Base-by-base conservation (phyloP, 2,797 vertebrate genomes). In the Melanotaenia trifasciata region DNA sequence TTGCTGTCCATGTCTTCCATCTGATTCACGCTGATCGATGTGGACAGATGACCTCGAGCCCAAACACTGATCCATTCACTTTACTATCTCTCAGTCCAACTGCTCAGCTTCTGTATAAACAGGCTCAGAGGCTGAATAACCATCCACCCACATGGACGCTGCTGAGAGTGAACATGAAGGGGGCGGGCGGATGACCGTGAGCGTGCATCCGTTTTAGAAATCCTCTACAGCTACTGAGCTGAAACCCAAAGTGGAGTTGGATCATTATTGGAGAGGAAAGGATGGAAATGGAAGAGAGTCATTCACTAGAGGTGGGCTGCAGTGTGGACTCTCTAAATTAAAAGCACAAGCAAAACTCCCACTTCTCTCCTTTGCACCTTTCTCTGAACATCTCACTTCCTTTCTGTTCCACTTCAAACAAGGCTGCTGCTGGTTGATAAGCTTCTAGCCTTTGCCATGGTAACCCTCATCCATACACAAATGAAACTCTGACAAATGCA, bases 71-170 rank as follows among this genome's bases (percentile, higher is more conserved):
- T 68, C 63, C 56, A 62, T 87, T 91, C 91, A 74, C 90, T 88
- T 59, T 32, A 40, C 76, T 35, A 22, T 62, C 10, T 50, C 5
- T 57, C 65, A 79, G 81, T 82, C 82, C 91, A 80, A 86, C 77
- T 76, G 75, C 84, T 64, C 70, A 84, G 86, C 84, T 89, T 75
- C 91, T 83, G 94, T 84, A 91, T 90, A 80, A 33, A 91, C 69
- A 51, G 70, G 67, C 76, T 71, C 22, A 38, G 51, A 71, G 91
- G 82, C 59, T 67, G 89, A 93, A 93, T 93, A 92, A 94, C 84
- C 92, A 91, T 88, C 91, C 90, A 76, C 92, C 90, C 90, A 92
- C 89, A 84, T 71, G 84, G 77, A 73, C 78, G 80, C n/a, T 11
- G 26, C 63, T 43, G 30, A 59, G 54, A 79, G 63, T 2, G 35